Conservation (phyloP, 2,888 invertebrate genomes). For the Meta bourneti region DNA sequence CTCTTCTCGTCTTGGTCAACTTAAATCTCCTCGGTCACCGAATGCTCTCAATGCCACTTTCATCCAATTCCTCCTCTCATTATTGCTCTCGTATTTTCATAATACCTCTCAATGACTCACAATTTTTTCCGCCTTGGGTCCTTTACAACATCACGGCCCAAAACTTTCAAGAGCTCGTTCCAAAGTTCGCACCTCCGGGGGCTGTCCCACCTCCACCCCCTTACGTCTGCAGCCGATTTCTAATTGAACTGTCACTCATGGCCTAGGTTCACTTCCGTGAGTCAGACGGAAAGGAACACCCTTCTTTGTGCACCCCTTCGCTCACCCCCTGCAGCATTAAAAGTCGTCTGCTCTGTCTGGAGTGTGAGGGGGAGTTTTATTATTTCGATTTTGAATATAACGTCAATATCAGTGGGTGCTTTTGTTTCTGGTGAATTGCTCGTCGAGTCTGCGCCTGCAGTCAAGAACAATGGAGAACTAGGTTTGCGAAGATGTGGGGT, state of each 20-base stretch:
- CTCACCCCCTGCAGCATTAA: constrained; percentile 34
- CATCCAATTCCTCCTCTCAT: not conserved
- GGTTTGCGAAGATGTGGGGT: too few relatives aligned
- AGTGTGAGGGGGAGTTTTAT: not conserved
- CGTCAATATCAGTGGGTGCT: constrained; percentile 48
- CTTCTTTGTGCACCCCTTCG: constrained; percentile 23
- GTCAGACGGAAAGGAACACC: constrained; percentile 44
- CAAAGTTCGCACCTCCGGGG: not conserved
- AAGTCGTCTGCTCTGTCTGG: constrained; percentile 13
- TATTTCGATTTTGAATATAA: constrained; percentile 64
- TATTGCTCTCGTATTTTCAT: not conserved
- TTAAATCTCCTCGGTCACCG: not conserved
- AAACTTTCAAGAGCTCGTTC: not conserved
- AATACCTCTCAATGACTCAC: not conserved
- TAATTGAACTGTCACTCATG: constrained; percentile 69
- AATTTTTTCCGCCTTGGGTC: not conserved
- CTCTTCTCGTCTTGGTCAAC: not conserved
- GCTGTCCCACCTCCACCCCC: not conserved
- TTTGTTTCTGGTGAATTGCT: constrained; percentile 23
- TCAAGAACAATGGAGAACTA: too few relatives aligned
- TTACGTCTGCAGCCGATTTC: constrained; percentile 52
- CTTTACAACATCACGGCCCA: not conserved
- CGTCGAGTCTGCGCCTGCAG: too few relatives aligned
- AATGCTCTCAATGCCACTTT: not conserved
- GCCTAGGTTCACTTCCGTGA: constrained; percentile 57